phyloP scores from a whole-genome alignment of 2,113 vertebrate genomes.

The Rynchops niger region DNA sequence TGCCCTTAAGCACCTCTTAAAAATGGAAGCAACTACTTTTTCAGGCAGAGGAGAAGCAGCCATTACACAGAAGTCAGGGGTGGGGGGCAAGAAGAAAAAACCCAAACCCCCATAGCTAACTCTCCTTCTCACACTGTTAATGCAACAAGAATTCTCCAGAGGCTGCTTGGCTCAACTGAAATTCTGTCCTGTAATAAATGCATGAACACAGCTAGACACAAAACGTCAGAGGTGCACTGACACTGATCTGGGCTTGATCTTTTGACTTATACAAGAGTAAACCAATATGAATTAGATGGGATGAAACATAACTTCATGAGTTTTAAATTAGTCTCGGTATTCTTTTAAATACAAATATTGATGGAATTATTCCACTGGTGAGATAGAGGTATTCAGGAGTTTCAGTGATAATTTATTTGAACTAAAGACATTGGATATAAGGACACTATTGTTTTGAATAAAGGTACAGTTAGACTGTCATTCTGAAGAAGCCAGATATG shows the following conservation, averaged over 20 bases:
- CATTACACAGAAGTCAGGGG: not conserved
- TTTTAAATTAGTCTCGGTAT: not conserved
- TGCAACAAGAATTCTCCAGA: not conserved
- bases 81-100: fast-evolving
- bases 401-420: not conserved
- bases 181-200: not conserved
- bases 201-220: not conserved
- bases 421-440: not conserved
- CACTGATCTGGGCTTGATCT: not conserved
- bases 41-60: not conserved
- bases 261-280: not conserved
- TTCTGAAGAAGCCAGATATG: not conserved
- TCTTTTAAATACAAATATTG: not conserved
- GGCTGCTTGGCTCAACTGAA: not conserved
- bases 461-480: not conserved
- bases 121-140: not conserved
- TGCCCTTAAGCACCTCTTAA: not conserved
- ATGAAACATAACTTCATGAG: not conserved
- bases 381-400: not conserved
- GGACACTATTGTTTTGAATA: not conserved
- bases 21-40: not conserved
- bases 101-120: not conserved
- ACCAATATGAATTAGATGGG: not conserved
- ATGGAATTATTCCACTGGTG: not conserved
- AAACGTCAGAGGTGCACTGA: not conserved